phyloP scores from a whole-genome alignment of 2,797 vertebrate genomes.

The Varecia variegata region DNA sequence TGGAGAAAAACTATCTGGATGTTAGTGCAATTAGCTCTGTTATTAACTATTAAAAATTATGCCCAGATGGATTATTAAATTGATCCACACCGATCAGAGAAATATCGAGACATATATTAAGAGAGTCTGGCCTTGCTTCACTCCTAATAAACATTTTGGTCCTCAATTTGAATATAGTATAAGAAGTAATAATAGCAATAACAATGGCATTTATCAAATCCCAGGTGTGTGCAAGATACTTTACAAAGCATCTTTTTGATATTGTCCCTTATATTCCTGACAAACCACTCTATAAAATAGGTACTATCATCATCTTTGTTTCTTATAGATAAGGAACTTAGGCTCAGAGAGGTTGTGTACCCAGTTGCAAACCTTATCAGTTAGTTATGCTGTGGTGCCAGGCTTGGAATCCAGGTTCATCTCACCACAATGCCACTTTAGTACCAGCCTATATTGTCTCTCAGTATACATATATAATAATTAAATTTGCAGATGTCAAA shows the following conservation, averaged over 20 bases:
- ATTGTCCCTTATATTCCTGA: neutral
- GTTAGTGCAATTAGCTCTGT: neutral
- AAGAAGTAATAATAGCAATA: neutral
- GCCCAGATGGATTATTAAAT: neutral
- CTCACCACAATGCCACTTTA: neutral
- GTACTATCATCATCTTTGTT: neutral
- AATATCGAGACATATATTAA: neutral
- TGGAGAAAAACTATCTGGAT: neutral
- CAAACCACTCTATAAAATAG: neutral
- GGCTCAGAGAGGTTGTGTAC: neutral
- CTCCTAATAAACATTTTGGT: neutral
- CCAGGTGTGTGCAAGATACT: neutral
- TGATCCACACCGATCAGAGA: neutral
- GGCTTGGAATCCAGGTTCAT: neutral
- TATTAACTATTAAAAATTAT: neutral
- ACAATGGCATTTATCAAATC: neutral
- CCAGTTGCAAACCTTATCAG: neutral
- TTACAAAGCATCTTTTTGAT: neutral
- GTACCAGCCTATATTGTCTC: neutral
- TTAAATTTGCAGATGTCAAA: neutral
- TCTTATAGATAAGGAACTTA: neutral
- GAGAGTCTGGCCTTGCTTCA: neutral
- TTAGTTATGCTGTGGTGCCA: neutral
- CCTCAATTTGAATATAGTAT: neutral
- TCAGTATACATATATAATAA: neutral